These are phyloP conservation scores for Acestrorhynchus altus DNA, from an alignment of 2,797 vertebrate species.

Conservation along the genomic window DNA sequence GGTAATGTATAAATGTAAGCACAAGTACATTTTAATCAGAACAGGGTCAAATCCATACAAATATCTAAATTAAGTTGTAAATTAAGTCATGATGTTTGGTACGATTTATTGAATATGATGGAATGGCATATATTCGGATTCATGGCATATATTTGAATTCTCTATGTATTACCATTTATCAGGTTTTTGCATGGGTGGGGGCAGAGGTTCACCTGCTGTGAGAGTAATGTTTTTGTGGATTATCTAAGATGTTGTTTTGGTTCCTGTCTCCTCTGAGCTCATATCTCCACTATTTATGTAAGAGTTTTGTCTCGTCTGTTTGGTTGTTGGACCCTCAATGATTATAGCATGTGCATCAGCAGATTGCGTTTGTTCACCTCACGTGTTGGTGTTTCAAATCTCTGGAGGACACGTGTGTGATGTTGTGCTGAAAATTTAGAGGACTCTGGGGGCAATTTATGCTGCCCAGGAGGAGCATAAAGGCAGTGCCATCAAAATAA, in stretches of 20 bases:
- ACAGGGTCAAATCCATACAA: no score
- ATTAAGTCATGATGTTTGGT: no score
- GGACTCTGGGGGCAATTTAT: not conserved
- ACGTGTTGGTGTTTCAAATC: not conserved
- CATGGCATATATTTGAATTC: no score
- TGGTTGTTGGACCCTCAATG: not conserved
- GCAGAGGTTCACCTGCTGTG: not conserved
- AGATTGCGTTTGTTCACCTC: not conserved
- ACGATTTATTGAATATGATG: no score
- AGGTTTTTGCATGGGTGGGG: not conserved
- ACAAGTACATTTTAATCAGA: no score
- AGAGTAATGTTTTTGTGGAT: not conserved
- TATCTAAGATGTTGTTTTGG: not conserved
- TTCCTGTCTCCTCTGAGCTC: not conserved
- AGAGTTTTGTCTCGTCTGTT: not conserved
- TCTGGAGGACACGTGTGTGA: not conserved
- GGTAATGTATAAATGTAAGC: no score
- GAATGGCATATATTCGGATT: no score
- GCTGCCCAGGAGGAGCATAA: not conserved
- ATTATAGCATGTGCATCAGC: conserved; percentile 1
- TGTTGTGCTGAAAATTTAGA: not conserved
- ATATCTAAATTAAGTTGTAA: no score
- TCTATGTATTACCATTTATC: no score
- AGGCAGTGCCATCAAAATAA: not conserved
- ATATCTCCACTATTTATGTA: not conserved